phyloP scores from a whole-genome alignment of 2,888 invertebrate genomes.

The Coelogynopora nodosa region DNA sequence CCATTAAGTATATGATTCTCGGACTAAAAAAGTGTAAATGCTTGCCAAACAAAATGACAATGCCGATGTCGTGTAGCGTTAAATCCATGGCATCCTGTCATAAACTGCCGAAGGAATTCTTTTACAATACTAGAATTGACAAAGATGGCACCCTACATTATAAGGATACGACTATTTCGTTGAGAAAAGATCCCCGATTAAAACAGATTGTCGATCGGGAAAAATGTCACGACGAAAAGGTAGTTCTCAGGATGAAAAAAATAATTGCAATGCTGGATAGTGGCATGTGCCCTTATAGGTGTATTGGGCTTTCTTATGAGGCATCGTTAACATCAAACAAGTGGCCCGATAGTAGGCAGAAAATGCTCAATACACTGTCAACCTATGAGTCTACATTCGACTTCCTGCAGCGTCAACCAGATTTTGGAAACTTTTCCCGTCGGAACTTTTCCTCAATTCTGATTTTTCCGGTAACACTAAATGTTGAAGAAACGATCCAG shows the following conservation, averaged over 20 bases:
- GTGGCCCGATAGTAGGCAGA: neutral
- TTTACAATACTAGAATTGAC: neutral
- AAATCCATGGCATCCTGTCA: neutral
- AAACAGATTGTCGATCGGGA: neutral
- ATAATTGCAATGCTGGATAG: neutral
- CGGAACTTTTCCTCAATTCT: neutral
- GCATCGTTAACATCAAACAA: neutral
- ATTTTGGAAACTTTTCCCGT: neutral
- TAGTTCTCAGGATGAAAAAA: neutral
- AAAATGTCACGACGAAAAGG: neutral
- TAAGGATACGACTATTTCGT: neutral
- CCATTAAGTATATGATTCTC: neutral
- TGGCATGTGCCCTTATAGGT: neutral
- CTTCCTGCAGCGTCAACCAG: neutral
- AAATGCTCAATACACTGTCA: neutral
- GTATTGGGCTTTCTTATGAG: neutral
- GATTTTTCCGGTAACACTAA: neutral
- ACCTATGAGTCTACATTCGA: neutral
- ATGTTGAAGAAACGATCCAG: neutral
- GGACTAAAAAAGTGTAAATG: neutral
- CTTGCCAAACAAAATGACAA: neutral
- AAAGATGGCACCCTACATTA: neutral
- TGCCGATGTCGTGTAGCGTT: neutral
- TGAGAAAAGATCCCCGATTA: neutral
- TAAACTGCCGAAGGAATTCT: neutral